These are phyloP conservation scores for Gracilinanus agilis DNA, from an alignment of 2,113 vertebrate species.

Conservation along the genomic window DNA sequence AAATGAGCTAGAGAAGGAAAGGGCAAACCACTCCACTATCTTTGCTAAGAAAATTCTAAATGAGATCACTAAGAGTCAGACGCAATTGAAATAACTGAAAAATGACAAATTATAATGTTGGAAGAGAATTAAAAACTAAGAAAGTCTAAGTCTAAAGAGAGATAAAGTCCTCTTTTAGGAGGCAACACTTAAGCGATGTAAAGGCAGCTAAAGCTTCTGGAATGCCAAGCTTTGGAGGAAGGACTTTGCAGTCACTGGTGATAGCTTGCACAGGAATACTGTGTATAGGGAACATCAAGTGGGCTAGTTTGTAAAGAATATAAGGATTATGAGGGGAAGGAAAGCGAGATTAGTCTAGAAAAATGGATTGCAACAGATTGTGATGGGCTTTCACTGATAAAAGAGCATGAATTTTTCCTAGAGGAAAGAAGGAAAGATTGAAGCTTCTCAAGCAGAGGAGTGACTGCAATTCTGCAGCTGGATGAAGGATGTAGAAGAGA, in stretches of 20 bases:
- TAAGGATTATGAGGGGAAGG: neutral
- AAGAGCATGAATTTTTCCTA: neutral
- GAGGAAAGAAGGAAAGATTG: neutral
- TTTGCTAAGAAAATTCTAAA: no score
- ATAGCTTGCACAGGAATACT: neutral
- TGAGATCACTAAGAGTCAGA: no score
- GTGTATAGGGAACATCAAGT: neutral
- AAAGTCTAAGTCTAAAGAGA: neutral
- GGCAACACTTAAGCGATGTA: neutral
- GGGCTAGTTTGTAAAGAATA: neutral
- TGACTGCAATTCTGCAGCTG: neutral
- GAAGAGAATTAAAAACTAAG: neutral
- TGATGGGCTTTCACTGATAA: neutral
- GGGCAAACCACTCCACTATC: no score
- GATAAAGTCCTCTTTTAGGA: neutral
- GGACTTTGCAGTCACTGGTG: neutral
- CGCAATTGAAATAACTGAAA: no score
- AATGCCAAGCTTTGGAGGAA: neutral
- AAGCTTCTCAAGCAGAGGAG: neutral
- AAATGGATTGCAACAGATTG: neutral
- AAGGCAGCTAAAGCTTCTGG: neutral
- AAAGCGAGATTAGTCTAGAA: neutral
- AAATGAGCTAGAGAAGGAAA: no score
- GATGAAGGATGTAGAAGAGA: neutral
- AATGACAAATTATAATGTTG: neutral